phyloP scores from a whole-genome alignment of 2,113 vertebrate genomes.

The human (Homo sapiens) region GRCh38 chr11:127404501-127405000 shows the following conservation, averaged over 20 bases:
- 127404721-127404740: slow-evolving; percentile 5
- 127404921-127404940: slow-evolving; percentile 43
- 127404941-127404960: slow-evolving; percentile 36
- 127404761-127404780: slow-evolving; percentile 17
- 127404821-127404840: background rate
- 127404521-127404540: slow-evolving; percentile 3
- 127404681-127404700: slow-evolving; percentile 59
- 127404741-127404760: slow-evolving; percentile 26
- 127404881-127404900: background rate
- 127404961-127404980: slow-evolving; percentile 45
- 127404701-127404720: slow-evolving; percentile 44
- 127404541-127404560: background rate
- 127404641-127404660: slow-evolving; percentile 53
- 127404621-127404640: slow-evolving; percentile 49
- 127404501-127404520: slow-evolving; percentile 31
- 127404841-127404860: background rate
- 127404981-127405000: slow-evolving; percentile 31
- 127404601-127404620: slow-evolving; percentile 47
- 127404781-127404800: background rate
- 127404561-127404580: slow-evolving; percentile 50
- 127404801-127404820: background rate
- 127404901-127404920: background rate
- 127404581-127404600: slow-evolving; percentile 51
- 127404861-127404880: slow-evolving; percentile 34
- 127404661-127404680: slow-evolving; percentile 59